Conservation (phyloP, 2,113 vertebrate genomes). For the Corythoichthys haematopterus region DNA sequence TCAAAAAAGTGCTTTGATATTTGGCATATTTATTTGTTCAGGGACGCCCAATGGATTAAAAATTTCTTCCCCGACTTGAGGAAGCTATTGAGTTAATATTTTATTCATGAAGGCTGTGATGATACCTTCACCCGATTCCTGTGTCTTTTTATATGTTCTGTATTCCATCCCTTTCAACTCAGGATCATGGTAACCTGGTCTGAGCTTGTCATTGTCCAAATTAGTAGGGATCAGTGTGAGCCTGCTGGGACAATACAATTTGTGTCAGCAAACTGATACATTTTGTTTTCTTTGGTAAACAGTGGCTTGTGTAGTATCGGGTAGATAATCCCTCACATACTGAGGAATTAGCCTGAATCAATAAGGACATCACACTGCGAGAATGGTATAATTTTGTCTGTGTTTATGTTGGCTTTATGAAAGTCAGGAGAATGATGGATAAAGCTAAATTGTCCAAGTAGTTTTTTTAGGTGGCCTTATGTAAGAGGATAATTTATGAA, state of each 20-base stretch:
- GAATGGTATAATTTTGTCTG: slow-evolving; percentile 15
- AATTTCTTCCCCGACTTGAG: background rate
- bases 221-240: slow-evolving; percentile 44
- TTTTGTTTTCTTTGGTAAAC: slow-evolving; percentile 45
- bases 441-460: background rate
- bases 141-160: background rate
- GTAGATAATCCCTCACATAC: slow-evolving; percentile 44
- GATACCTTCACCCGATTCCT: background rate
- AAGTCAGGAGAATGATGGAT: slow-evolving; percentile 17
- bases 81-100: background rate
- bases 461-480: too few species aligned
- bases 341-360: slow-evolving; percentile 49
- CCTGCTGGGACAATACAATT: slow-evolving; percentile 30
- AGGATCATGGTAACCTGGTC: slow-evolving; percentile 30
- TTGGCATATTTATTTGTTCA: background rate
- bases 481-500: too few species aligned
- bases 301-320: slow-evolving; percentile 32
- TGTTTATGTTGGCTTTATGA: slow-evolving; percentile 11
- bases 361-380: slow-evolving; percentile 39
- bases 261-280: slow-evolving; percentile 22
- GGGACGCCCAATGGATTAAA: background rate
- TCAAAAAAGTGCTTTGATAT: background rate
- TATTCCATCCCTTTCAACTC: slow-evolving; percentile 15
- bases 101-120: background rate
- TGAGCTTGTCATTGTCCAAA: slow-evolving; percentile 30